phyloP scores from a whole-genome alignment of 2,888 invertebrate species.

The Rhodophaea formosa region DNA sequence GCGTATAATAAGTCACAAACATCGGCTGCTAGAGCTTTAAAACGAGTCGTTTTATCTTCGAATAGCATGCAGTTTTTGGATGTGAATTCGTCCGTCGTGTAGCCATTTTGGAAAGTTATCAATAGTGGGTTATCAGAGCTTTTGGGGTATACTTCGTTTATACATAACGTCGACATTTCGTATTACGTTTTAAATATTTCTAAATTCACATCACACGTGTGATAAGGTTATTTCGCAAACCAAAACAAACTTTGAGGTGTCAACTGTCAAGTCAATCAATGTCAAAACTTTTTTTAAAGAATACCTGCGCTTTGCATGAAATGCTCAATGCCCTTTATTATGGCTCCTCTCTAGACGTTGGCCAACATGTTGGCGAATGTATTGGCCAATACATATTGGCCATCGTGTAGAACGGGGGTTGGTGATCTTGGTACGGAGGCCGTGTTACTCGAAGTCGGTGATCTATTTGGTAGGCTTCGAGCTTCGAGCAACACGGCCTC shows the following conservation, averaged over 20 bases:
- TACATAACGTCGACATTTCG: constrained; percentile 52
- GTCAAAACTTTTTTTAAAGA: background rate
- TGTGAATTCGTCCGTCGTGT: constrained; percentile 48
- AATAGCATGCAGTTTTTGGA: constrained; percentile 42
- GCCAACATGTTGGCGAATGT: too few species aligned
- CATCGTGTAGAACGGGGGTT: too few species aligned
- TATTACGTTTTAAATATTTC: background rate
- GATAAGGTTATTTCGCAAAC: background rate
- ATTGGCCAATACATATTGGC: too few species aligned
- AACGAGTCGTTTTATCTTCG: constrained; percentile 39
- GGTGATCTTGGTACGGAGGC: too few species aligned
- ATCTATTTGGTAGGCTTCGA: too few species aligned
- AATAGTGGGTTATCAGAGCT: constrained; percentile 44
- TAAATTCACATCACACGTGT: background rate
- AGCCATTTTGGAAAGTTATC: constrained; percentile 65
- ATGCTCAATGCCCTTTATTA: too few species aligned
- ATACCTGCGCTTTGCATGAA: too few species aligned
- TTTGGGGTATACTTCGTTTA: constrained; percentile 56
- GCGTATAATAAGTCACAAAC: constrained; percentile 51
- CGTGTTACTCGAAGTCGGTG: too few species aligned
- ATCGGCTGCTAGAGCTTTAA: constrained; percentile 44
- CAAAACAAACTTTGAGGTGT: background rate
- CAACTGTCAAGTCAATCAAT: background rate
- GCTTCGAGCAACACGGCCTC: too few species aligned
- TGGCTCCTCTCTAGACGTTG: too few species aligned